Base-by-base conservation (phyloP, 2,113 vertebrate species). In the Cryptomyrus ogoouensis region DNA sequence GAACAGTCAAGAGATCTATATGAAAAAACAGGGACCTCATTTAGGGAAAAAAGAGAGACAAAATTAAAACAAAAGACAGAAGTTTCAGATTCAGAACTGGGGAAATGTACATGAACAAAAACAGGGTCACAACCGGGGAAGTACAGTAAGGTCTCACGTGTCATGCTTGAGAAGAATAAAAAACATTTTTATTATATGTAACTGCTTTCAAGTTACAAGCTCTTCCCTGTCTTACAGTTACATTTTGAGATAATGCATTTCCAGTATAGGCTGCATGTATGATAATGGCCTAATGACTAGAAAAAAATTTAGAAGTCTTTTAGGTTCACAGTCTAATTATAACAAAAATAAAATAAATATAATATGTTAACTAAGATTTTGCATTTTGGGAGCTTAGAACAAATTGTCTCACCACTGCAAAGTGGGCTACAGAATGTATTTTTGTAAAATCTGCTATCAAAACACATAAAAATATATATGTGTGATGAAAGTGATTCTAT, bases 181-280 rank as follows among this genome's bases (percentile, higher is more conserved):
- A n/a, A 31, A 70, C 9, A 66, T 27, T 27, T 66, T 12, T 66
- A 66, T 66, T 66, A 66, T 66, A 66, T 31, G 10, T 70, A 70
- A 70, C 10, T 31, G 62, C 62, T 70, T 70, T 31, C 62, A 70
- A 70, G n/a, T 70, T 4, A 70, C 49, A 50, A 31, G 62, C 58
- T 66, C 62, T 66, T 27, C n/a, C 70, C 13, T 77, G 53, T 49
- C 90, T 50, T 46, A 47, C 80, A 80, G 50, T 89, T 90, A 87
- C 90, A 90, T 89, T 91, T 91, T 93, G 46, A 24, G 62, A 46
- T 91, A 70, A 92, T 89, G 74, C 83, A 66, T 86, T 47, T 31
- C 42, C n/a, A 86, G 15, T 19, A 90, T 86, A 86, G 13, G 17
- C 35, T 19, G 70, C 5, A 42, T 42, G 35, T 42, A 19, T 35